Evolutionary conservation across 1,140 invertebrate genomes (phyloP), one percentile per base, ranked within the genome.

Genomic region (Pararge aegeria): DNA sequence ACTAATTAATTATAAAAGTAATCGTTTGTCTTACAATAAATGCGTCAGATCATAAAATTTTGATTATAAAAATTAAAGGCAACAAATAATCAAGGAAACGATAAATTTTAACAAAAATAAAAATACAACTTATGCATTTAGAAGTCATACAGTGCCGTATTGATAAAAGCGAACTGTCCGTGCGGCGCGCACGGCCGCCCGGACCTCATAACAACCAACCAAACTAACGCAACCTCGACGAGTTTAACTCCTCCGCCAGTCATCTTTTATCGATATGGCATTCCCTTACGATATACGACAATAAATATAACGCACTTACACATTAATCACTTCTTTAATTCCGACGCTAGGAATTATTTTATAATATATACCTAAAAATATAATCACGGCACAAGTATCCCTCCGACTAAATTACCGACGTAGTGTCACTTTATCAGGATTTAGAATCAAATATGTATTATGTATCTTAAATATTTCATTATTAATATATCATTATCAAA

Each of bases 301-400:
- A 89, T 89, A 89, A 89, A 89, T 89, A 89, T 89, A 89, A 89
- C 87, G 84, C 87, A 79, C 87, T 89, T 89, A 89, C 87, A 89
- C 83, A 85, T 87, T 89, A 89, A 82, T 89, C 87, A 89, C 87
- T 89, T 87, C 80, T 84, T 88, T 87, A 87, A 87, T 89, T 89
- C 87, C 87, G 87, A 89, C 87, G 87, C 87, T 87, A 89, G 87
- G 87, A 89, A 89, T 89, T 88, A 89, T 83, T 82, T 84, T 75
- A 88, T 89, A 89, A 89, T 89, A 89, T 89, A 89, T 89, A 89
- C 87, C 87, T 89, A 89, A 89, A 89, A 89, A 89, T 89, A 89
- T 88, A 89, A 89, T 89, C 85, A 89, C 87, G 87, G 87, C 87
- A 89, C 87, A 89, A 88, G 87, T 89, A 89, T 89, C 87, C 87